Percentiles rank a stretch among this genome's conserved stretches.
Conservation (phyloP, 2,888 invertebrate species). For the Heliconius erato region DNA sequence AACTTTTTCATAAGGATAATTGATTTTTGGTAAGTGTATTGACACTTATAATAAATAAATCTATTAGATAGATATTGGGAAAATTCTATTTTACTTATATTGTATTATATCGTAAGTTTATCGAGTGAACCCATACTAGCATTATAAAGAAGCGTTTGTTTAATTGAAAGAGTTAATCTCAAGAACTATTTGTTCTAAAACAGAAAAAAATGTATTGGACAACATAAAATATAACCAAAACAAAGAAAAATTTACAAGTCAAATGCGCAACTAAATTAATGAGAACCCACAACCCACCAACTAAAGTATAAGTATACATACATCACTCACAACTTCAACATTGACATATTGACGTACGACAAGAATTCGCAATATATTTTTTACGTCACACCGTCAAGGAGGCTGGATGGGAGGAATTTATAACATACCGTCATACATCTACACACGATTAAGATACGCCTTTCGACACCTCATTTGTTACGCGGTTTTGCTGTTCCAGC, state of each 20-base stretch:
- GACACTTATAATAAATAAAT: too few species aligned
- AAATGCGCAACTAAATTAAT: background rate
- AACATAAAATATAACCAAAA: background rate
- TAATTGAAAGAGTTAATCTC: too few species aligned
- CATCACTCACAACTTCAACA: conserved; percentile 1
- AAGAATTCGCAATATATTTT: conserved; percentile 36
- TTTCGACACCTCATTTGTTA: conserved; percentile 41
- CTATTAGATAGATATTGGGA: too few species aligned
- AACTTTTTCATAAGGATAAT: too few species aligned
- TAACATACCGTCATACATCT: conserved; percentile 25
- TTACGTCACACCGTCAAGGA: conserved; percentile 20
- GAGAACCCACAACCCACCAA: background rate
- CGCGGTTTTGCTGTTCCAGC: conserved; percentile 17
- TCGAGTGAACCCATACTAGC: too few species aligned
- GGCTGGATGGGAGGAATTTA: conserved; percentile 22
- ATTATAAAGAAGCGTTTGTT: too few species aligned
- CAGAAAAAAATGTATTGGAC: too few species aligned
- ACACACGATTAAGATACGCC: conserved; percentile 29
- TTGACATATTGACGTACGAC: conserved; percentile 31
- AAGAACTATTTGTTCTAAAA: too few species aligned
- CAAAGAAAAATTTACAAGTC: background rate
- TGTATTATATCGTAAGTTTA: too few species aligned
- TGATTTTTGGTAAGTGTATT: too few species aligned
- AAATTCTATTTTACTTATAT: too few species aligned
- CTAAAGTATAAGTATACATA: conserved; percentile 9